Evolutionary conservation across 2,888 invertebrate genomes (phyloP), one percentile per base, ranked within the genome.

Genomic region (Blastobasis adustella): DNA sequence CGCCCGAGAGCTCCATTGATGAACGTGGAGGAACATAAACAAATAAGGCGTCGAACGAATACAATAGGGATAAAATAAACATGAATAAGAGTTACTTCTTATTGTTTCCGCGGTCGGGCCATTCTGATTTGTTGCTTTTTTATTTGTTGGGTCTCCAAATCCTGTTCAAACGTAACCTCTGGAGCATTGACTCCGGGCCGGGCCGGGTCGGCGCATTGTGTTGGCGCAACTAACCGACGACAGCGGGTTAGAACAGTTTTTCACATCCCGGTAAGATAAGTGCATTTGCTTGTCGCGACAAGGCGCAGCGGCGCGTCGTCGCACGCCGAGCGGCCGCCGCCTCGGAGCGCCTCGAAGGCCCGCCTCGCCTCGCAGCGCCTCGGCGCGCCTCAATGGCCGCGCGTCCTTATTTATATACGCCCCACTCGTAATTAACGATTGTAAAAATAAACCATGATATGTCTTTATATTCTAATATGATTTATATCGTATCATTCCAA

Each of bases 221-320:
- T 76, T 79, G 82, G 81, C 70, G 76, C 82, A 82, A 77, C 81
- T 82, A 79, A 82, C 78, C 76, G 77, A 79, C 78, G 80, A 76
- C 78, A 78, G 74, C 75, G 78, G 69, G 75, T 75, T 73, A 71
- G 69, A 76, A 80, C 82, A 79, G 82, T 85, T 86, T 84, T 83
- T 85, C 84, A 83, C 82, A 76, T 80, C 76, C 77, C 81, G 75
- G 81, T 79, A 73, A 85, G 84, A 85, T 89, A 89, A 89, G 89
- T 89, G 89, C 89, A 85, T 89, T 89, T 88, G 81, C 89, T 88
- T 89, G 89, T 89, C 79, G 76, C 77, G 71, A 82, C 87, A 80
- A 69, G 86, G 76, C 84, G 79, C 80, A 23, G 23, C 23, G 23
- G 23, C 23, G 23, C 23, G 23, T 23, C 23, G 23, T 23, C 23